Percentiles rank a stretch among this genome's conserved stretches.
phyloP scores from a whole-genome alignment of 2,113 vertebrate species.

The Motacilla tschutschensis region DNA sequence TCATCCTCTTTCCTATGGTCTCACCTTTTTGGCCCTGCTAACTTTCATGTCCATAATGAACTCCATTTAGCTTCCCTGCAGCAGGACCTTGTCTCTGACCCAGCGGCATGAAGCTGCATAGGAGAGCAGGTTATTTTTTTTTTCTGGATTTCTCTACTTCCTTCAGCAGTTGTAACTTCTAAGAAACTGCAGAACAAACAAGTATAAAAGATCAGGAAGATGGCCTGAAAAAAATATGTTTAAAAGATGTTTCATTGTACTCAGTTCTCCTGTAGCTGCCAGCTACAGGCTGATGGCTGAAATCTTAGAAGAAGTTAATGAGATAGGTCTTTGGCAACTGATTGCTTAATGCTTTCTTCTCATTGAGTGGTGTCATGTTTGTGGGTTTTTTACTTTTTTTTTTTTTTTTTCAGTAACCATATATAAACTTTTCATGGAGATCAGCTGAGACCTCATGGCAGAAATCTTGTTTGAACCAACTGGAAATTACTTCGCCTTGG shows the following conservation, averaged over 20 bases:
- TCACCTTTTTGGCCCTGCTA: slow-evolving; percentile 56
- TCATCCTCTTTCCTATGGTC: slow-evolving; percentile 48
- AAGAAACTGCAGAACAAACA: slow-evolving; percentile 59
- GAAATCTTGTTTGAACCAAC: slow-evolving; percentile 10
- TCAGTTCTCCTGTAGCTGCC: neutral
- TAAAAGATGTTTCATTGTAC: slow-evolving; percentile 35
- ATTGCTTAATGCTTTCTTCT: neutral
- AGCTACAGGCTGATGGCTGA: neutral
- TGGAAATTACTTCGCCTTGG: neutral
- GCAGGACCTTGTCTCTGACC: slow-evolving; percentile 65
- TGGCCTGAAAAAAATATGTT: slow-evolving; percentile 22
- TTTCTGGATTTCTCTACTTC: slow-evolving; percentile 51
- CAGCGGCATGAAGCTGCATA: slow-evolving; percentile 20
- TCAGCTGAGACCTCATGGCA: neutral
- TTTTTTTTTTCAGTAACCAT: neutral
- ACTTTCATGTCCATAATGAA: slow-evolving; percentile 68
- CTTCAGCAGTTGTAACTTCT: slow-evolving; percentile 49
- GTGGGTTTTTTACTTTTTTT: neutral
- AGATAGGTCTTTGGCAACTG: neutral
- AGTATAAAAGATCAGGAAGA: slow-evolving; percentile 49
- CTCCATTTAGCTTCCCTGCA: slow-evolving; percentile 66
- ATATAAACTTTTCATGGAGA: neutral
- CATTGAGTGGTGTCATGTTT: neutral
- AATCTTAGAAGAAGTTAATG: slow-evolving; percentile 40
- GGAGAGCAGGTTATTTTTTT: slow-evolving; percentile 18